Evolutionary conservation across 2,797 vertebrate species (phyloP), one percentile per base, ranked within the genome.

Genomic region (Muscicapa comitata): DNA sequence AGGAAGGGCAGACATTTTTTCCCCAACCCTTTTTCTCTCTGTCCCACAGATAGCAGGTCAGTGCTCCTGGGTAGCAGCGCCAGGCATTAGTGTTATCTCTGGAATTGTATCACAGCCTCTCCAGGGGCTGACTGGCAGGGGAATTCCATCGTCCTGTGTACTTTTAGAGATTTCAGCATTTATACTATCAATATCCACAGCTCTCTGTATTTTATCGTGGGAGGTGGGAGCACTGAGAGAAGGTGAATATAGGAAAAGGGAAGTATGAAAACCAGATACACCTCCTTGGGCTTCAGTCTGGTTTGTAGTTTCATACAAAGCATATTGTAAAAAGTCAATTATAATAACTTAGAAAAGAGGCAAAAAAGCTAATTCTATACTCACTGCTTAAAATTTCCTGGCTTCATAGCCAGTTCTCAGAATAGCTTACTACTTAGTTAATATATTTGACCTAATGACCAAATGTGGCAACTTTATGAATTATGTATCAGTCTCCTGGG

Each of bases 401-500:
- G 11, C 17, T 84, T 86, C 13, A 4, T 29, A 92, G 38, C 15
- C 20, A 42, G 63, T 74, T 86, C 78, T 93, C 48, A 82, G 53
- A 86, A 86, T 42, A 77, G 35, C 90, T 94, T 90, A 19, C 75
- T 86, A 58, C 51, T 72, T 88, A 81, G 55, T 92, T 95, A 95
- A 90, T 92, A 42, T 82, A 78, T 91, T 91, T 96, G 90, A 96
- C 94, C 94, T 87, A 76, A 71, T 91, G 86, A 76, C 94, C 72
- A 2, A 87, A 73, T 72, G 37, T 79, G 78, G 40, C 62, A 91
- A 89, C 76, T 87, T 80, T 48, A 92, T 97, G 83, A 94, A 96
- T 94, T 87, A 96, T 95, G 54, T 61, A 90, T 92, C 78, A 57
- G 70, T 80, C 79, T 91, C 91, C 58, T 73, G 70, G 86, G 87